Conservation (phyloP, 2,888 invertebrate species). For the Creontiades dilutus region DNA sequence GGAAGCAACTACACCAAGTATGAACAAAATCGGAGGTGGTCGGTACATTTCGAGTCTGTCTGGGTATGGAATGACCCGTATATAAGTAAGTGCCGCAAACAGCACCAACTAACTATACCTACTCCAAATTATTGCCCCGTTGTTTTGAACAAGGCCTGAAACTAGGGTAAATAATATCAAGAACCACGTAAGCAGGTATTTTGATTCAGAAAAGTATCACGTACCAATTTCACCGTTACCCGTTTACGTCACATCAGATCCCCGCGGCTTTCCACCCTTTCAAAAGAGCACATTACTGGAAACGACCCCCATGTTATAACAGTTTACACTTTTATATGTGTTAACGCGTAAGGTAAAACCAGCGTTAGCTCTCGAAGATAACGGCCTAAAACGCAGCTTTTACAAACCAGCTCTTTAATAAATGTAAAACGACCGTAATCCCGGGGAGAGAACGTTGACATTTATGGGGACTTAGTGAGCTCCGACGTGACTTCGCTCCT, state of each 20-base stretch:
- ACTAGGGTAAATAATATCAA: too few relatives aligned
- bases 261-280: background rate
- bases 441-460: constrained; percentile 1
- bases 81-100: too few relatives aligned
- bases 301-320: background rate
- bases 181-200: too few relatives aligned
- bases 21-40: too few relatives aligned
- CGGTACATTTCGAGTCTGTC: too few relatives aligned
- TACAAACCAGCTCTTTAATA: constrained; percentile 21
- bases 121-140: too few relatives aligned
- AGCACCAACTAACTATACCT: too few relatives aligned
- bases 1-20: too few relatives aligned
- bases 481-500: constrained; percentile 1
- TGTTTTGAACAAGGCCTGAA: too few relatives aligned
- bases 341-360: constrained; percentile 17
- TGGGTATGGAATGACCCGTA: too few relatives aligned
- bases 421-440: constrained; percentile 28
- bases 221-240: background rate
- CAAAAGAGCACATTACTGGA: background rate
- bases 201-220: too few relatives aligned
- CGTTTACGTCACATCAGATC: constrained; percentile 5
- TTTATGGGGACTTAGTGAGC: constrained; percentile 7
- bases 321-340: background rate
- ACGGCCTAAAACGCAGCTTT: background rate
- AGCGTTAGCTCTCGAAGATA: background rate